Base-by-base conservation (phyloP, 2,888 invertebrate genomes). In the Nemotelus nigrinus region DNA sequence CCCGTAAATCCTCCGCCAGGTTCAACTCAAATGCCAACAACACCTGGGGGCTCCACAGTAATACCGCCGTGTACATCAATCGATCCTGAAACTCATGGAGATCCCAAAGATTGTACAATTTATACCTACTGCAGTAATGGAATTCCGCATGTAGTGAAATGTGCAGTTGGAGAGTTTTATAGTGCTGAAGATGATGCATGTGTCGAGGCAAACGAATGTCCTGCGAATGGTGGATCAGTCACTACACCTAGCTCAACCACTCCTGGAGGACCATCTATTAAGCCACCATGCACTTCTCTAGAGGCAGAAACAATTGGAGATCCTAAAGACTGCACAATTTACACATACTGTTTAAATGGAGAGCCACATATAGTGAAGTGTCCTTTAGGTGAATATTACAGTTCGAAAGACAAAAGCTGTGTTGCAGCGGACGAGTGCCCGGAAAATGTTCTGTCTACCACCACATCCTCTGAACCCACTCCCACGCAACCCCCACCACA, bases 301-400 rank as follows among this genome's bases (percentile, higher is more conserved):
- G 5, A 5, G n/a, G 25, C 58, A 10, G 5, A 5, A 8, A 4
- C 58, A 25, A 4, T 4, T 10, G 77, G 83, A 0, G 82, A 85
- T 82, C 84, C 85, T 0, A 79, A 76, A 2, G 83, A 85, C 77
- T 86, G 86, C 53, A 82, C 78, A 4, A 84, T 83, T 76, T 86
- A 85, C 39, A 83, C 85, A 67, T 80, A 82, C 10, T 86, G 86
- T 50, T 78, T 76, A 43, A 82, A 84, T 57, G 82, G 83, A 4
- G 71, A 41, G 3, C 81, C 81, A 2, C 78, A 74, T 43, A 78
- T 83, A 48, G 67, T 83, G 2, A 78, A 45, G 1, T 86, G 86
- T 58, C 79, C 83, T 2, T n/a, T 25, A 25, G 25, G 25, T 25
- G 25, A 25, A 25, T 25, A 25, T 25, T 25, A 25, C 25, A 25